A percentile compares a stretch with the other conserved stretches of the same genome.
These are phyloP conservation scores for Umimayanthus kanabou DNA, from an alignment of 92 coral and sea anemone genomes.

Conservation along the genomic window DNA sequence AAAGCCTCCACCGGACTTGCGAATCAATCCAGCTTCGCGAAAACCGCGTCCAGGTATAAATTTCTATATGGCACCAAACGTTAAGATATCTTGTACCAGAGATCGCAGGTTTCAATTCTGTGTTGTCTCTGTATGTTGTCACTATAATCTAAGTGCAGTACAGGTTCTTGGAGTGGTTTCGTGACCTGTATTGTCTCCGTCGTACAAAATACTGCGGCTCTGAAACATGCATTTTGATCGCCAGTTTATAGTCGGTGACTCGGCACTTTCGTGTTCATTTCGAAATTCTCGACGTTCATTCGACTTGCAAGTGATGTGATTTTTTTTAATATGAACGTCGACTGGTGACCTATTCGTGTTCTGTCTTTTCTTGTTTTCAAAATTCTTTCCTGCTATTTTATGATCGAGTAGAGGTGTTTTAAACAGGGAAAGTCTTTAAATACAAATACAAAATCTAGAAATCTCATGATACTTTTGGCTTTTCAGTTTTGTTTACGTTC, in stretches of 20 bases:
- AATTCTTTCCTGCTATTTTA: neutral
- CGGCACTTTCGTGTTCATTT: conserved; percentile 26
- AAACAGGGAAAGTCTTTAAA: neutral
- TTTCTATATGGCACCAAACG: conserved; percentile 71
- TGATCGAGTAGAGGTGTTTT: neutral
- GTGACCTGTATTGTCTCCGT: conserved; percentile 22
- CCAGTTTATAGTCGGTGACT: conserved; percentile 3
- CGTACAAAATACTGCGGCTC: neutral
- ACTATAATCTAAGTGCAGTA: conserved; percentile 16
- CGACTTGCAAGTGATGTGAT: conserved; percentile 10
- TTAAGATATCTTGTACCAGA: conserved; percentile 18
- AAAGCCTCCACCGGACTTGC: conserved; percentile 70
- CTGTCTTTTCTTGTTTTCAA: conserved; percentile 7
- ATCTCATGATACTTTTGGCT: neutral
- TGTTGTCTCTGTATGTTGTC: conserved; percentile 42
- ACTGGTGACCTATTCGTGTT: conserved; percentile 13
- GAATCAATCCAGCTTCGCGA: conserved; percentile 67
- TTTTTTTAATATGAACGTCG: neutral
- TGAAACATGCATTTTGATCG: neutral
- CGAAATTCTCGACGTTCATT: neutral
- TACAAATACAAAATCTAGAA: neutral
- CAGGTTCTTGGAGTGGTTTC: conserved; percentile 44
- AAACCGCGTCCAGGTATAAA: conserved; percentile 82
- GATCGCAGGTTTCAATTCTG: conserved; percentile 59
- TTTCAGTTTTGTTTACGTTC: conserved; percentile 35